Evolutionary conservation across 2,888 invertebrate genomes (phyloP).

Genomic region (Eurois occulta): DNA sequence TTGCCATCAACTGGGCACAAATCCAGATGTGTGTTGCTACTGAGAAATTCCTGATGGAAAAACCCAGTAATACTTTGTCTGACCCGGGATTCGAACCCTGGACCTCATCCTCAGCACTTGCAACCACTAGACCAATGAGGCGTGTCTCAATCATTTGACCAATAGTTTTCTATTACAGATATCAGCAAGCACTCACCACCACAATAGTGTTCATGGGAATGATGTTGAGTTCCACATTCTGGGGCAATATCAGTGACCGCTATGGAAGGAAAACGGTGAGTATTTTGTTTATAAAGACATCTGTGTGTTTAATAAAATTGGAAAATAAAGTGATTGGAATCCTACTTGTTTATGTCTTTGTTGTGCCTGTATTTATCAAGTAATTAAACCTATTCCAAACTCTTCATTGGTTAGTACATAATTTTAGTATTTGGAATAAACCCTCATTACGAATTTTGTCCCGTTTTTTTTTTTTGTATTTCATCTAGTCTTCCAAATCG

Average conservation of each 20-base stretch:
- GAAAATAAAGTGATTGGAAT: background rate
- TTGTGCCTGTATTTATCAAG: background rate
- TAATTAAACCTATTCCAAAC: background rate
- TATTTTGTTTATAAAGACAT: conserved; percentile 41
- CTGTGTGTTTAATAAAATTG: background rate
- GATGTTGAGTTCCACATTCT: conserved; percentile 99
- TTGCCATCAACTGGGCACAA: no score
- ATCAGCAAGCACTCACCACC: conserved; percentile 97
- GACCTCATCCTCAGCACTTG: no score
- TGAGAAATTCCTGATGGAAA: no score
- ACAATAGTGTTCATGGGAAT: conserved; percentile 98
- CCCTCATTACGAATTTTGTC: background rate
- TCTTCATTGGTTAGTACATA: background rate
- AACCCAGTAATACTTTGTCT: no score
- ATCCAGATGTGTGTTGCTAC: no score
- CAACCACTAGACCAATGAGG: no score
- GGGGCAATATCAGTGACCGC: conserved; percentile 98
- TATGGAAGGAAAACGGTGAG: conserved; percentile 96
- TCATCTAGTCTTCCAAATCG: no score
- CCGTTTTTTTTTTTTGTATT: background rate
- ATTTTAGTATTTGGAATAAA: background rate
- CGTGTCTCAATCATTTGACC: background rate
- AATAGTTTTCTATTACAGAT: conserved; percentile 85
- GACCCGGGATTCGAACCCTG: no score
- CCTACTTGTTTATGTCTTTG: background rate